phyloP scores from a whole-genome alignment of 2,113 vertebrate genomes.

The Mormyrus lacerda region DNA sequence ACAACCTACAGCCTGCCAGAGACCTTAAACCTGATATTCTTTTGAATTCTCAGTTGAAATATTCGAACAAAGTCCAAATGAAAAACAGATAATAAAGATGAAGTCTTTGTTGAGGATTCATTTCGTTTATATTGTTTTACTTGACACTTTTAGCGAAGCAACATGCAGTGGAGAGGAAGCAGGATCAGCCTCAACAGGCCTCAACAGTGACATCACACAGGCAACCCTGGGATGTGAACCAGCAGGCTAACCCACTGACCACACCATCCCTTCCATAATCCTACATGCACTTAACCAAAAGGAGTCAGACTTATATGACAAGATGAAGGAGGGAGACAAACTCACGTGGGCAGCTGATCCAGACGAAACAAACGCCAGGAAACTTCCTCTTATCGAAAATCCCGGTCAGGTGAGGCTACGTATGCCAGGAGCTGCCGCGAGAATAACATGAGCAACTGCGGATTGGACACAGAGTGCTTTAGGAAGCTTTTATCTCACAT shows the following conservation, averaged over 20 bases:
- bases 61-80: background rate
- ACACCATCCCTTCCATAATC: background rate
- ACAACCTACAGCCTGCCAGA: background rate
- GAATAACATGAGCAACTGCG: background rate
- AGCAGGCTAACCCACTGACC: background rate
- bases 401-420: background rate
- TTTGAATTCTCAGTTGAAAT: background rate
- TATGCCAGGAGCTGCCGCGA: background rate
- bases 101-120: background rate
- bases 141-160: background rate
- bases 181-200: background rate
- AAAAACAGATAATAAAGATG: background rate
- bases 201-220: background rate
- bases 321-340: background rate
- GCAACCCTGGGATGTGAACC: background rate
- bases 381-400: background rate
- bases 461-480: background rate
- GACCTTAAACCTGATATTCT: background rate
- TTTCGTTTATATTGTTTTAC: background rate
- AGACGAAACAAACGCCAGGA: background rate
- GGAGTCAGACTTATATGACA: background rate
- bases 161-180: background rate
- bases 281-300: background rate
- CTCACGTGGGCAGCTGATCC: background rate
- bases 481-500: background rate